Evolutionary conservation across 2,888 invertebrate genomes (phyloP).

Genomic region (Meloe dianella): DNA sequence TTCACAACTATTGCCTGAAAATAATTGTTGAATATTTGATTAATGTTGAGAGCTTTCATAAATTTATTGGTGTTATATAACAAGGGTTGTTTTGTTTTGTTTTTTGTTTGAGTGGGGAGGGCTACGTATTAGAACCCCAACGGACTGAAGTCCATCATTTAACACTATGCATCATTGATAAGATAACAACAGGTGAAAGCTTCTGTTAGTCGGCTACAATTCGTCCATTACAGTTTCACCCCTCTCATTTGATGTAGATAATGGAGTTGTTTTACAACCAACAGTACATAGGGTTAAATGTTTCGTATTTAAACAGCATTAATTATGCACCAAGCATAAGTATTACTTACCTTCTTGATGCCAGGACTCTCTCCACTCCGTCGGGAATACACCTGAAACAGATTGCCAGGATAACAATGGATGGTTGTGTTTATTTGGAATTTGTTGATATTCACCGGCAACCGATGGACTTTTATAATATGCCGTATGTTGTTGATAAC

Average conservation of each 20-base stretch:
- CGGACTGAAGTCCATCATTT: slow-evolving; percentile 54
- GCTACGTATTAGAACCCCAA: slow-evolving; percentile 32
- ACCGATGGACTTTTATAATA: slow-evolving; percentile 51
- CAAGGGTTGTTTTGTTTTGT: slow-evolving; percentile 2
- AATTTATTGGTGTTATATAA: not conserved
- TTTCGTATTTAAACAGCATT: slow-evolving; percentile 54
- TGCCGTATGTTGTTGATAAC: slow-evolving; percentile 52
- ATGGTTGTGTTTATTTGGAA: slow-evolving; percentile 9
- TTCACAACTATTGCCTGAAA: slow-evolving; percentile 63
- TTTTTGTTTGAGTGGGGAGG: not conserved
- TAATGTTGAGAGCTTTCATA: not conserved
- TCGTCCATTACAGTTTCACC: slow-evolving; percentile 11
- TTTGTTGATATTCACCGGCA: slow-evolving; percentile 44
- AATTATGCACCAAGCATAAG: slow-evolving; percentile 55
- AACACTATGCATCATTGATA: slow-evolving; percentile 52
- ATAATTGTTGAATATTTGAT: slow-evolving; percentile 19
- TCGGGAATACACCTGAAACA: slow-evolving; percentile 56
- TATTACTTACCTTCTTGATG: slow-evolving; percentile 61
- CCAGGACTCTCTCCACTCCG: slow-evolving; percentile 60
- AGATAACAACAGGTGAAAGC: slow-evolving; percentile 53
- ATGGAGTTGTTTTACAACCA: slow-evolving; percentile 41
- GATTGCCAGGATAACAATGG: slow-evolving; percentile 22
- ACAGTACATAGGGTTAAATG: slow-evolving; percentile 52
- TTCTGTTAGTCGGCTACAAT: slow-evolving; percentile 38
- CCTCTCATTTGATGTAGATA: slow-evolving; percentile 12